Evolutionary conservation across 2,797 vertebrate genomes (phyloP), one percentile per base, ranked within the genome.

Genomic region (Gorsachius magnificus): DNA sequence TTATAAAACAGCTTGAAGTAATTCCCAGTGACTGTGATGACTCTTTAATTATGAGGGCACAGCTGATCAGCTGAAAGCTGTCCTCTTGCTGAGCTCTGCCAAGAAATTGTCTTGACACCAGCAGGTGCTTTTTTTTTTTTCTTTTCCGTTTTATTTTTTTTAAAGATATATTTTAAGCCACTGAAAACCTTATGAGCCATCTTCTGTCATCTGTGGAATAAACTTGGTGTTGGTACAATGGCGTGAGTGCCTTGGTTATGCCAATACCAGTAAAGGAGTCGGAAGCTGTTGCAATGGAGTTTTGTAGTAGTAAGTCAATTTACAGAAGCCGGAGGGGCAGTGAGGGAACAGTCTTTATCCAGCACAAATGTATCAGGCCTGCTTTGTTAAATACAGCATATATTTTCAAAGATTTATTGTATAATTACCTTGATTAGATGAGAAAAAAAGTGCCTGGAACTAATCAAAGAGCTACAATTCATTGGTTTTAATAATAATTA

Each of bases 391-490:
- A 94, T 93, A 65, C 64, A 90, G n/a, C 58, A 16, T 88, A 46
- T 90, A 63, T 85, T 91, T 93, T 72, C 45, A 76, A 95, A 95
- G 78, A 94, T 79, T 78, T 93, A 93, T 93, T 97, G 75, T 93
- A 71, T 97, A 97, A 97, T 98, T 97, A 91, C 74, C 77, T 96
- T 98, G 97, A 98, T 98, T 97, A 96, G 94, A 95, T 83, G 86
- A 97, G 85, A 74, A 94, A 90, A 89, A 94, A 97, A 93, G 31
- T 88, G 21, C 72, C 89, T 97, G 70, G 65, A 57, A 90, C 83
- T 96, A 98, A 97, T 98, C 96, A 98, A 92, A 96, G 74, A 90
- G 72, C 83, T 95, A 90, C 89, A 87, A 63, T 87, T 96, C 83
- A 77, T 81, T 83, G 71, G 48, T 63, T 82, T 88, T 94, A 90